Percentiles rank a stretch among this genome's conserved stretches.
Evolutionary conservation across 1,140 invertebrate genomes (phyloP).

Genomic region (Araneus ventricosus): DNA sequence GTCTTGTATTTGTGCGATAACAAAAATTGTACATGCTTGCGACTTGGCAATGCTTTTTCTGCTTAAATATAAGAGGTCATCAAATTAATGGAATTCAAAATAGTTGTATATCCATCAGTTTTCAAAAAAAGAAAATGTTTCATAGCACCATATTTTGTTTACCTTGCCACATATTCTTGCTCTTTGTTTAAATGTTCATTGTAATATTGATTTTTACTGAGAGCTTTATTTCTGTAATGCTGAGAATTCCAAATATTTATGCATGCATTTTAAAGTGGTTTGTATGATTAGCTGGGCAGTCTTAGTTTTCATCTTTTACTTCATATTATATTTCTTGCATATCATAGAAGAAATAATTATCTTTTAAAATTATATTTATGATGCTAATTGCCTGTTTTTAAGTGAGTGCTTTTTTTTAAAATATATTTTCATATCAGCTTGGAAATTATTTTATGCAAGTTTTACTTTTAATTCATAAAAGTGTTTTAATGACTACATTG

Average conservation of each 20-base stretch:
- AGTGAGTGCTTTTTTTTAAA: no score
- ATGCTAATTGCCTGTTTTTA: no score
- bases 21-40: conserved; percentile 23
- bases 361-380: no score
- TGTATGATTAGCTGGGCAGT: conserved; percentile 4
- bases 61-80: background rate
- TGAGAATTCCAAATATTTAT: conserved; percentile 26
- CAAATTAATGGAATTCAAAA: background rate
- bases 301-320: background rate
- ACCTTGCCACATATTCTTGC: conserved; percentile 3
- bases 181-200: conserved; percentile 30
- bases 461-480: no score
- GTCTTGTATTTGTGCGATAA: background rate
- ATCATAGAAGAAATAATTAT: no score
- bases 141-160: conserved; percentile 4
- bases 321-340: no score
- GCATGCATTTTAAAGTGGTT: background rate
- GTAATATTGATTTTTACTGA: background rate
- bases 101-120: background rate
- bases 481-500: no score
- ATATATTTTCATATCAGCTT: no score
- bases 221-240: conserved; percentile 27
- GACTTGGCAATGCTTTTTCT: conserved; percentile 1
- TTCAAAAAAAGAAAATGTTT: background rate
- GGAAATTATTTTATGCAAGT: no score